Evolutionary conservation across 1,140 invertebrate genomes (phyloP), one percentile per base, ranked within the genome.

Genomic region (Diorhabda carinulata): DNA sequence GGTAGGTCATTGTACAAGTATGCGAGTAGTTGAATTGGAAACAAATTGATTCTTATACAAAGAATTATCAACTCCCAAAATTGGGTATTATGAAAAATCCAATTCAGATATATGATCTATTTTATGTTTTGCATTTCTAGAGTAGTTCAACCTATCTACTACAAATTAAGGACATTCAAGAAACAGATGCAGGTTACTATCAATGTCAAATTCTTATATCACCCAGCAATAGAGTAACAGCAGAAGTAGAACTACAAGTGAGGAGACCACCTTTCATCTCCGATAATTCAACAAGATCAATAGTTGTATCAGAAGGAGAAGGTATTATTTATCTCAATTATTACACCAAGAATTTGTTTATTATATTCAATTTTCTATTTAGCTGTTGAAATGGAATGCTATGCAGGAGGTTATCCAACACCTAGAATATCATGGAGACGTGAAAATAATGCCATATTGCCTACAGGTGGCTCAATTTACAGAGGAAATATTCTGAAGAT

Each of bases 121-220:
- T 25, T 25, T 25, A 25, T 25, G 25, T 25, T 25, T 25, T 25
- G 25, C 25, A 3, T 64, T 72, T 73, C 66, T 52, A 79, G 75
- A 74, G 74, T 8, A 81, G 79, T 74, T 79, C 78, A 40, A 80
- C 80, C 0, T 81, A 77, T 66, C 77, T 73, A 5, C 79, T 83
- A 66, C 79, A 93, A 88, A 91, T 97, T n/a, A 95, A 94, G 82
- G 94, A 97, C 78, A 94, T 97, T 64, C 94, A 97, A 85, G 95
- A 97, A 82, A 95, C 92, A 0, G 95, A 97, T 81, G 92, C 92
- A 1, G 95, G 93, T 41, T 87, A 86, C 73, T 97, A 97, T 79
- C 88, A 91, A 66, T 97, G 95, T 76, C 91, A 95, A 81, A 90
- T 97, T 41, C 80, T 95, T 4, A 90, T 95, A 65, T 89, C 91